Base-by-base conservation (phyloP, 1,140 invertebrate genomes). In the Pygmarrhopalites habei region DNA sequence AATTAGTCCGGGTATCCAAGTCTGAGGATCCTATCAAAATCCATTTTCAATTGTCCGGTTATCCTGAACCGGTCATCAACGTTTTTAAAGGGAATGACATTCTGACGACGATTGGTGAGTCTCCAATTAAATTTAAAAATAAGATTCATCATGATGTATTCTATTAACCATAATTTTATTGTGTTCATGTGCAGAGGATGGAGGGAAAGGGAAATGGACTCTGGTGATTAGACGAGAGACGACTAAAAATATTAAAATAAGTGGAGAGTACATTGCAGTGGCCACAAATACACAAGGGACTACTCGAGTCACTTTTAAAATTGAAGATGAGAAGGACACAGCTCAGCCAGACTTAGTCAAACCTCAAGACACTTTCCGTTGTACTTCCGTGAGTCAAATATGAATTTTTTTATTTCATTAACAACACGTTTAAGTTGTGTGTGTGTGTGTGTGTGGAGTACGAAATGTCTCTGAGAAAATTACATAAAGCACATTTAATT, bases 171-270 rank as follows among this genome's bases (percentile, higher is more conserved):
- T 7, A 53, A 25, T 51, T 61, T 12, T 35, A 23, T 41, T 52
- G 1, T 61, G 23, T 64, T 51, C 7, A 10, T 39, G 35, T 21
- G 12, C 44, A 67, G 66, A 65, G 44, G 53, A 60, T 29, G 29
- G 60, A 59, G 66, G 66, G 2, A 29, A 49, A 14, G 66, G 66
- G 7, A 29, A 58, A 25, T 68, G 62, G 66, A 60, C 49, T 2
- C 35, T 67, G 2, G 23, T 39, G 23, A 28, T 67, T 15, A 46
- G n/a, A 17, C 14, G 49, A 26, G 30, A 25, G 14, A 26, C 19
- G 3, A 32, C 39, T 21, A 23, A 61, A 56, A 3, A 15, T 17
- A 3, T 4, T 4, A 26, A 15, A 1, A 41, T 56, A 29, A 23
- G 41, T 7, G 64, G 64, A 19, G 64, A 66, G 32, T 66, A 66